Evolutionary conservation across 2,888 invertebrate genomes (phyloP), one percentile per base, ranked within the genome.

Genomic region (Frankliniella fusca): DNA sequence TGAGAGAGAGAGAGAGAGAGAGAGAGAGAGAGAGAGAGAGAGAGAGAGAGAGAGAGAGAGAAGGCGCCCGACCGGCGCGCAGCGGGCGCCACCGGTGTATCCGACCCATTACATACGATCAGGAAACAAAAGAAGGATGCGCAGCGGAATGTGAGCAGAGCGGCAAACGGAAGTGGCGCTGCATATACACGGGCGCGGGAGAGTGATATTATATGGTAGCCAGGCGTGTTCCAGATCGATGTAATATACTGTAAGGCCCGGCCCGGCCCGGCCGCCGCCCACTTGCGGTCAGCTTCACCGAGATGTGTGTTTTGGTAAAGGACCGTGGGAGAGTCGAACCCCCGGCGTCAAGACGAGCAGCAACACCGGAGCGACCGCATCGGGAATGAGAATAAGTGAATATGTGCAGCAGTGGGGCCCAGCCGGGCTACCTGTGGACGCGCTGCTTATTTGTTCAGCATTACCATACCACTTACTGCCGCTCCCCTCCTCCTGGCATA

Each of bases 331-430:
- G 70, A 38, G 38, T 38, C 38, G 38, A 61, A 61, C 18, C 61
- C 15, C n/a, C 61, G 54, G 54, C 54, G 54, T 7, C 61, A 61
- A n/a, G 38, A 38, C 3, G 38, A 38, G 61, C 54, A 54, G 54
- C 61, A 10, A 23, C 27, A 23, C 9, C 27, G 12, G 12, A 0
- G 18, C 27, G 70, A 76, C 70, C 70, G 12, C 70, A 76, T 76
- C 70, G 70, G 70, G 27, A 76, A 76, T 76, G 70, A 76, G 70
- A 76, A 23, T 76, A 76, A 76, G 70, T 76, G 70, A 76, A 76
- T 76, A 76, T 23, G 70, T 76, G 27, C 10, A 20, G 54, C 54
- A 20, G 15, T 10, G 50, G 50, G 50, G n/a, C n/a, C n/a, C n/a
- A n/a, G n/a, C n/a, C n/a, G n/a, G n/a, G n/a, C n/a, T n/a, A n/a